Evolutionary conservation across 2,888 invertebrate genomes (phyloP), one percentile per base, ranked within the genome.

Genomic region (Anticlea derivata): DNA sequence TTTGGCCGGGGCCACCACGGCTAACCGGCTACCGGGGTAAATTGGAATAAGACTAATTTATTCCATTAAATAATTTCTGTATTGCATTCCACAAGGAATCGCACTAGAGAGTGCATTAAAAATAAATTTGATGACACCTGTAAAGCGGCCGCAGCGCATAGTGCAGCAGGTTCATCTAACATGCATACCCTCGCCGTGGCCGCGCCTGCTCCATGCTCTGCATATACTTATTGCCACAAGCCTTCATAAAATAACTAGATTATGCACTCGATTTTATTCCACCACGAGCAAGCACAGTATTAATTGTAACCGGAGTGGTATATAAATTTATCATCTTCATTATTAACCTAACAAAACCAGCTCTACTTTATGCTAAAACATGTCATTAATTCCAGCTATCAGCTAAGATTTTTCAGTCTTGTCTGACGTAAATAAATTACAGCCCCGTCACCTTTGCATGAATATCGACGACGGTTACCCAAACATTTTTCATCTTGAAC

Each of bases 401-500:
- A 70, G 63, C 68, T 67, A 66, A 73, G 74, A 76, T 72, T 52
- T 52, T 47, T 37, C 47, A 47, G 52, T 47, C 52, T 52, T 37
- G 33, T 30, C 43, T 17, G 71, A 75, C 71, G 78, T 73, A 75
- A 76, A 80, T 80, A 77, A 80, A 79, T 80, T 79, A 45, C 48
- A 39, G 38, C 24, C 23, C 48, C 53, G 53, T 45, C 53, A 48
- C 48, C 48, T 53, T 49, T 45, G 34, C 44, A 75, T 78, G 74
- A 79, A 83, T 80, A 80, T 56, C 78, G 72, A 77, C 71, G 70
- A 73, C 72, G 74, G 68, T 74, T 71, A 72, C 68, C 69, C 67
- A 73, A 82, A 77, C 73, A 80, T 82, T 80, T 79, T 81, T 78
- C 81, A 81, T 79, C 70, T 68, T 66, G 65, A 72, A 75, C 69